Percentiles rank a stretch among this genome's conserved stretches.
Evolutionary conservation across 2,797 vertebrate species (phyloP).

Genomic region (Lates japonicus): DNA sequence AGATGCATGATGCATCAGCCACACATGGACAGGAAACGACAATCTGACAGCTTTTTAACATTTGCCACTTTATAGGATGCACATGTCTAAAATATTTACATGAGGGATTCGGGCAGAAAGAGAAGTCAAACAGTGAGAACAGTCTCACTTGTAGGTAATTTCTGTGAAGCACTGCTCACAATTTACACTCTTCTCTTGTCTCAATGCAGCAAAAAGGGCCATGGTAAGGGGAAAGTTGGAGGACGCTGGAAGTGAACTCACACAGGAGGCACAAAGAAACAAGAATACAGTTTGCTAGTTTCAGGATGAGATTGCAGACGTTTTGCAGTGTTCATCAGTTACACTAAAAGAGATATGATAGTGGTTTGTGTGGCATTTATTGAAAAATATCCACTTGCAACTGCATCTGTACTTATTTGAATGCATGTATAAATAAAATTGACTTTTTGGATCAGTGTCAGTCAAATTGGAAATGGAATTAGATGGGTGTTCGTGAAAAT

Average conservation of each 20-base stretch:
- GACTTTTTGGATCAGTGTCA: neutral
- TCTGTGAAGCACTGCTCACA: neutral
- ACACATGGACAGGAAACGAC: conserved; percentile 17
- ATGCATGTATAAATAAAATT: conserved; percentile 21
- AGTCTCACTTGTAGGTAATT: neutral
- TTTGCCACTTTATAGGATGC: neutral
- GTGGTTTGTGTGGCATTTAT: conserved; percentile 30
- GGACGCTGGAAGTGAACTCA: conserved; percentile 90
- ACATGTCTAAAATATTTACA: conserved; percentile 11
- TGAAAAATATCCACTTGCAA: conserved; percentile 12
- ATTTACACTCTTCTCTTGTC: conserved; percentile 39
- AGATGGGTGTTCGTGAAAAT: neutral
- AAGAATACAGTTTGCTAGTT: conserved; percentile 15
- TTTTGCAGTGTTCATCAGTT: conserved; percentile 32
- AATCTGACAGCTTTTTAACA: neutral
- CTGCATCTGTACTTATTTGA: conserved; percentile 41
- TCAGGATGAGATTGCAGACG: conserved; percentile 6
- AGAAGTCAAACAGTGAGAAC: neutral
- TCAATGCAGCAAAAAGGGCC: conserved; percentile 88
- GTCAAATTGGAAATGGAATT: conserved; percentile 10
- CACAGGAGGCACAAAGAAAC: conserved; percentile 11
- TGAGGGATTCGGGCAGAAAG: neutral
- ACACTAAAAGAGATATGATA: neutral
- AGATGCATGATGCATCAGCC: neutral
- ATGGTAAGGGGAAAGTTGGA: conserved; percentile 90